These are phyloP conservation scores for Idaea straminata DNA, from an alignment of 2,888 invertebrate species.

Conservation along the genomic window DNA sequence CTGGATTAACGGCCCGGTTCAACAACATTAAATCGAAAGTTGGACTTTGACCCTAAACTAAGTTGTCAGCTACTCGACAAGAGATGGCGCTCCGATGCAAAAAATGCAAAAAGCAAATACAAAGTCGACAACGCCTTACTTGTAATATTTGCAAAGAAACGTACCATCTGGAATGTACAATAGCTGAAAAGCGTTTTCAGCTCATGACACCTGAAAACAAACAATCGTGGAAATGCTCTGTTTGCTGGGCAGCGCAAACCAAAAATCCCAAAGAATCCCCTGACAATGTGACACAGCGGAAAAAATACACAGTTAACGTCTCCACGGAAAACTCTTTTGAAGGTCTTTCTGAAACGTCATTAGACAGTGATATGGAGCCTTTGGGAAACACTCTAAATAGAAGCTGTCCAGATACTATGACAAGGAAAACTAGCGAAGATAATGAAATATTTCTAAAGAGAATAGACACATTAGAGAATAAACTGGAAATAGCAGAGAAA, in stretches of 20 bases:
- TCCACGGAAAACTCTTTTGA: background rate
- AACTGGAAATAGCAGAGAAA: background rate
- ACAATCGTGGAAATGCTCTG: background rate
- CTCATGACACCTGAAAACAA: background rate
- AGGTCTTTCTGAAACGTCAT: background rate
- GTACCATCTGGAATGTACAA: background rate
- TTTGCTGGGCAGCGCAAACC: background rate
- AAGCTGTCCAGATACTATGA: background rate
- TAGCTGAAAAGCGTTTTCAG: background rate
- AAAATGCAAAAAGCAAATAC: slow-evolving; percentile 1
- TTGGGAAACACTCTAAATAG: background rate
- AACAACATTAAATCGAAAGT: background rate
- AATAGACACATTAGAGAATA: background rate
- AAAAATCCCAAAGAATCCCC: background rate
- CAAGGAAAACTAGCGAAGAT: background rate
- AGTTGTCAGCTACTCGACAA: background rate
- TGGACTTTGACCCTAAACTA: background rate
- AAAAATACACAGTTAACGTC: background rate
- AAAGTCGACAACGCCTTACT: background rate
- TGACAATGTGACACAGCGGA: background rate
- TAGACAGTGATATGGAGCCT: background rate
- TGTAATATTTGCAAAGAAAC: background rate
- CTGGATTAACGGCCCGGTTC: background rate
- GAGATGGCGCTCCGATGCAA: background rate
- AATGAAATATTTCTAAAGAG: background rate